These are phyloP conservation scores for Beroe forskalii DNA, from an alignment of 37 sponge, comb jelly and placozoan species.

Conservation along the genomic window DNA sequence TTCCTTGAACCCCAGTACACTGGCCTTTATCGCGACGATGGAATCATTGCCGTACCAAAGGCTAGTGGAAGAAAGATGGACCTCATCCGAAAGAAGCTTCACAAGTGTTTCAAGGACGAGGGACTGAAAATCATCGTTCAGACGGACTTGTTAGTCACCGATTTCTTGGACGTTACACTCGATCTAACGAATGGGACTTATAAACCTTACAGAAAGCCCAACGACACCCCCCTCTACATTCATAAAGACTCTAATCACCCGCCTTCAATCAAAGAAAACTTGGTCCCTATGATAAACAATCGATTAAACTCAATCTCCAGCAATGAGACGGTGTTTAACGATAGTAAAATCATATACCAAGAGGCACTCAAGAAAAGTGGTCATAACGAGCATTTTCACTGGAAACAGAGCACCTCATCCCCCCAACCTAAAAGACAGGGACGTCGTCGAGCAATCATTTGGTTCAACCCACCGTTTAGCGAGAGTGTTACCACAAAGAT, in stretches of 20 bases:
- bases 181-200: neutral
- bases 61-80: neutral
- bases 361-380: neutral
- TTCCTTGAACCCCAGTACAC: neutral
- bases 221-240: neutral
- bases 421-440: too few relatives aligned
- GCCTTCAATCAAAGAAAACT: neutral
- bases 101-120: neutral
- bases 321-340: neutral
- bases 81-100: neutral
- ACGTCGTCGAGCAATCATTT: too few relatives aligned
- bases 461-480: neutral
- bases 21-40: neutral
- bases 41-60: neutral
- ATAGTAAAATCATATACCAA: neutral
- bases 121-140: neutral
- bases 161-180: conserved; percentile 5
- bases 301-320: neutral
- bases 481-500: neutral
- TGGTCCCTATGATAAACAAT: neutral
- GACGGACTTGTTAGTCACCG: neutral
- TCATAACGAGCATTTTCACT: neutral
- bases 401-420: too few relatives aligned
- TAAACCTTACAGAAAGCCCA: neutral
- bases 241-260: neutral